A percentile compares a stretch with the other conserved stretches of the same genome.
These are phyloP conservation scores for Notodonta dromedarius DNA, from an alignment of 2,888 invertebrate species.

Conservation along the genomic window DNA sequence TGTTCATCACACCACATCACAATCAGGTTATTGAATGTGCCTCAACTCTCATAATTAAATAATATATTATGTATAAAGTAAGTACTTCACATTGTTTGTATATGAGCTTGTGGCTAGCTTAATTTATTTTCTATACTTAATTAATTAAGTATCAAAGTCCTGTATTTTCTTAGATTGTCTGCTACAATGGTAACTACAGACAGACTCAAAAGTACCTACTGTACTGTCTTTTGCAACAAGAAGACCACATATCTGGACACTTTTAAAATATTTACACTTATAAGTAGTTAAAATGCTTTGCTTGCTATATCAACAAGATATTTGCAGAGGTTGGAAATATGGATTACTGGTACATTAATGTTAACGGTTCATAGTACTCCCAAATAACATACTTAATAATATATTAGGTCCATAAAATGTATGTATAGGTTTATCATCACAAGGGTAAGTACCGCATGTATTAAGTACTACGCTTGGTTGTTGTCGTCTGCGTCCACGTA, in stretches of 20 bases:
- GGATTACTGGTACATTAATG: neutral
- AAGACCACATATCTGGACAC: too few relatives aligned
- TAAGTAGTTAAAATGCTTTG: too few relatives aligned
- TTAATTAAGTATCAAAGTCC: neutral
- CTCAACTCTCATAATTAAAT: too few relatives aligned
- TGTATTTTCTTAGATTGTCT: neutral
- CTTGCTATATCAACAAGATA: too few relatives aligned
- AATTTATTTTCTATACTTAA: neutral
- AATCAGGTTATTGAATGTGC: too few relatives aligned
- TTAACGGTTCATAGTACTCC: neutral
- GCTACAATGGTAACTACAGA: too few relatives aligned
- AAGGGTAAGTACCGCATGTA: conserved; percentile 6
- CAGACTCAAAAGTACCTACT: neutral
- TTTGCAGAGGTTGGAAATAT: neutral
- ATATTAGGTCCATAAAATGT: conserved; percentile 6
- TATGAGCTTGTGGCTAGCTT: neutral
- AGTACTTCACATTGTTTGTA: neutral
- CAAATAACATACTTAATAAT: neutral
- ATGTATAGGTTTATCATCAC: conserved; percentile 6
- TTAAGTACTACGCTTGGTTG: conserved; percentile 31
- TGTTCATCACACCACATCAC: neutral
- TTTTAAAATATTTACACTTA: too few relatives aligned
- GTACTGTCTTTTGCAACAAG: neutral
- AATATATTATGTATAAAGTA: neutral
- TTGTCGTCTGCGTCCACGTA: conserved; percentile 74